phyloP scores from a whole-genome alignment of 1,140 invertebrate genomes.

The Atopsyche davidsoni region DNA sequence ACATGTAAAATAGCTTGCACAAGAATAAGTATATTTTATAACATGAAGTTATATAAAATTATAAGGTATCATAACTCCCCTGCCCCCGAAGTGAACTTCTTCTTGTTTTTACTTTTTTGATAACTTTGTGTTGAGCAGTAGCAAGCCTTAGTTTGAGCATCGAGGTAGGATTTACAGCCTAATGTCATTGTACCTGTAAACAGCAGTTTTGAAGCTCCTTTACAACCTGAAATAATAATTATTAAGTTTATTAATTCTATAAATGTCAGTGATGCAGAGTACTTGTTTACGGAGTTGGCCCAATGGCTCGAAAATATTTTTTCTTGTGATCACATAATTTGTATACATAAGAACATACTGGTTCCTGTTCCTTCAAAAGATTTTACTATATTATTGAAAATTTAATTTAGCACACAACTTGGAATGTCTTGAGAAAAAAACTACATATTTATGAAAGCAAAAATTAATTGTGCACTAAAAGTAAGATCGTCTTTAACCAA shows the following conservation, averaged over 20 bases:
- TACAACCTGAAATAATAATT: conserved; percentile 56
- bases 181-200: conserved; percentile 75
- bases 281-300: no score
- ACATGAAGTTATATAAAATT: background rate
- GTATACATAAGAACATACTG: background rate
- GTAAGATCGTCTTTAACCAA: no score
- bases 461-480: no score
- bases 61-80: conserved; percentile 39
- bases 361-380: background rate
- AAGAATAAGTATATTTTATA: no score
- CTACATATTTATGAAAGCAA: no score
- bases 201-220: conserved; percentile 74
- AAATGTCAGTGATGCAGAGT: no score
- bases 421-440: no score
- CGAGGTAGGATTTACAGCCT: conserved; percentile 76
- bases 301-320: no score
- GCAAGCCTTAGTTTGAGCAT: conserved; percentile 73
- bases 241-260: no score
- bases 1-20: no score
- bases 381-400: background rate
- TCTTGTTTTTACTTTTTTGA: conserved; percentile 49
- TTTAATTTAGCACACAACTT: background rate
- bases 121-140: conserved; percentile 55
- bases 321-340: no score
- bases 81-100: conserved; percentile 48